Base-by-base conservation (phyloP, 2,888 invertebrate species). In the Stegophylla sp. region DNA sequence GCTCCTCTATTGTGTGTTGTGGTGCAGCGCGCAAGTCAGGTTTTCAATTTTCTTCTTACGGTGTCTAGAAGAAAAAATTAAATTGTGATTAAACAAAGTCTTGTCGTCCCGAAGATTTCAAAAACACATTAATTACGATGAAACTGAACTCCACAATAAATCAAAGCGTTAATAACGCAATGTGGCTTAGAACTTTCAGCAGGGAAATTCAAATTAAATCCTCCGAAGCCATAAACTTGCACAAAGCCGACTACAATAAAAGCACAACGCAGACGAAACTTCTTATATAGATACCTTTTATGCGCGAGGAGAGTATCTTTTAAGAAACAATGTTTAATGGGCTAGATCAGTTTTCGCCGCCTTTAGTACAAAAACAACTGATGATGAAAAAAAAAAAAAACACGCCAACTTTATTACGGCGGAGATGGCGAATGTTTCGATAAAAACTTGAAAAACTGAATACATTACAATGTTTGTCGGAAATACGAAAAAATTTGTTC, bases 141-240 rank as follows among this genome's bases (percentile, higher is more conserved):
- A 67, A 79, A 77, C 69, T 69, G 61, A 69, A 79, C 43, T 63
- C 43, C 34, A 34, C 61, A 45, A 79, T 79, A 79, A 79, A 61
- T 79, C 71, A 79, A 79, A 79, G 79, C 69, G 69, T 71, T 79
- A 79, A 71, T 79, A 79, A 77, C 67, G 59, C 61, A 56, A 63
- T 48, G 69, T 51, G 48, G 61, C 61, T 61, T 53, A 76, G 75
- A 71, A 79, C 69, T 79, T 79, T 71, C 67, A 17, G 48, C 77
- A 23, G 23, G 51, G 67, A 79, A 79, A 79, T 79, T 71, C 61
- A 79, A 79, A 79, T 79, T 79, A 79, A 71, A 79, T 79, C 79
- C 79, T 71, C 59, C 59, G 59, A 61, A 71, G 59, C 61, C 71
- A 51, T 79, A 79, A 79, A 79, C 67, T 77, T 69, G n/a, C 77